A percentile compares a stretch with the other conserved stretches of the same genome.
phyloP scores from a whole-genome alignment of 1,140 invertebrate species.

The Brachionus manjavacas region DNA sequence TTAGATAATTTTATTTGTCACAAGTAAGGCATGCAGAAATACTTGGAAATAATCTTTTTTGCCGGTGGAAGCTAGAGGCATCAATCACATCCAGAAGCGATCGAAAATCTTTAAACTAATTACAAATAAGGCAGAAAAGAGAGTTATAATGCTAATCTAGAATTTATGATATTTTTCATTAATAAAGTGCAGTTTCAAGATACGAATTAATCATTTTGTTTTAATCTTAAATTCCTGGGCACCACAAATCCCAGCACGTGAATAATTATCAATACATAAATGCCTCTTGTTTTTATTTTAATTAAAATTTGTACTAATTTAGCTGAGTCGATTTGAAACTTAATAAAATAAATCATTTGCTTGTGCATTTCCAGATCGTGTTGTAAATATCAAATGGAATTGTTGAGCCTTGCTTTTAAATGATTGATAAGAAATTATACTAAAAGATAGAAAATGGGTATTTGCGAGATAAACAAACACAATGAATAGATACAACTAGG shows the following conservation, averaged over 20 bases:
- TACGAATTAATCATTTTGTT: constrained; percentile 33
- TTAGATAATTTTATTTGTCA: too few relatives aligned
- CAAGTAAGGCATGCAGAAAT: too few relatives aligned
- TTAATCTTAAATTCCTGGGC: not conserved
- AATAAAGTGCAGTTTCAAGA: constrained; percentile 16
- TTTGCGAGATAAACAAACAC: constrained; percentile 8
- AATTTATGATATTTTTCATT: not conserved
- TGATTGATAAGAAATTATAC: constrained; percentile 26
- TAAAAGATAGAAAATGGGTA: not conserved
- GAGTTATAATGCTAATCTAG: not conserved
- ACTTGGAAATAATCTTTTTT: too few relatives aligned
- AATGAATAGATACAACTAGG: not conserved
- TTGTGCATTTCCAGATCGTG: constrained; percentile 21
- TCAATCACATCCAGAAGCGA: too few relatives aligned
- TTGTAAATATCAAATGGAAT: constrained; percentile 24
- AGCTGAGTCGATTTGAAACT: not conserved
- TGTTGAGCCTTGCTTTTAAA: constrained; percentile 1
- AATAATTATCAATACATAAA: not conserved
- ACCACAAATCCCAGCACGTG: constrained; percentile 18
- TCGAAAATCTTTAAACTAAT: constrained; percentile 5
- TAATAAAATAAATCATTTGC: constrained; percentile 26
- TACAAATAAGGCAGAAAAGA: constrained; percentile 17
- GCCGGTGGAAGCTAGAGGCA: too few relatives aligned
- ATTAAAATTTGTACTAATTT: not conserved
- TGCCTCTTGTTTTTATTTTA: not conserved